Evolutionary conservation across 2,797 vertebrate species (phyloP).

Genomic region (Lepilemur ruficaudatus): DNA sequence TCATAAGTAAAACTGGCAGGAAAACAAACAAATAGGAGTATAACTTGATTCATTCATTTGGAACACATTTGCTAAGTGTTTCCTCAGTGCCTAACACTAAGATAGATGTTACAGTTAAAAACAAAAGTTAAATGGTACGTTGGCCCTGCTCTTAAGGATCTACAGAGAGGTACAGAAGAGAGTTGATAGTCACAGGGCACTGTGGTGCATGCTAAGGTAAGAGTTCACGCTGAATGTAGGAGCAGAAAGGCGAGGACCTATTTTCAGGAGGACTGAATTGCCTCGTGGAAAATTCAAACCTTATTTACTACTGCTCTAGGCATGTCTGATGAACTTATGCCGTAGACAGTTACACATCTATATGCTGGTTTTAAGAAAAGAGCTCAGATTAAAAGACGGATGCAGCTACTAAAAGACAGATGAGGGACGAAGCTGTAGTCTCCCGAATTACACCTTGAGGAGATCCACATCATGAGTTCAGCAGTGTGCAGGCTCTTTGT

Average conservation of each 20-base stretch:
- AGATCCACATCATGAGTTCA: background rate
- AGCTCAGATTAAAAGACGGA: background rate
- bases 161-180: background rate
- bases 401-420: background rate
- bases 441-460: background rate
- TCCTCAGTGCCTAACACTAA: background rate
- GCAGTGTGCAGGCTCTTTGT: too few species aligned
- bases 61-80: background rate
- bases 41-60: background rate
- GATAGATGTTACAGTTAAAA: background rate
- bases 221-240: background rate
- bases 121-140: constrained; percentile 24
- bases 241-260: background rate
- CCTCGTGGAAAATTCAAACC: background rate
- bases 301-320: background rate
- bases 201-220: background rate
- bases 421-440: background rate
- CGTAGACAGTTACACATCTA: background rate
- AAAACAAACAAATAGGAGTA: background rate
- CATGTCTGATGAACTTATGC: background rate
- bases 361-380: background rate
- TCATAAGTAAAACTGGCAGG: background rate
- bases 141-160: background rate
- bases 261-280: background rate
- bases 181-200: background rate